Base-by-base conservation (phyloP, 2,888 invertebrate species). In the Dimorphilus gyrociliatus region DNA sequence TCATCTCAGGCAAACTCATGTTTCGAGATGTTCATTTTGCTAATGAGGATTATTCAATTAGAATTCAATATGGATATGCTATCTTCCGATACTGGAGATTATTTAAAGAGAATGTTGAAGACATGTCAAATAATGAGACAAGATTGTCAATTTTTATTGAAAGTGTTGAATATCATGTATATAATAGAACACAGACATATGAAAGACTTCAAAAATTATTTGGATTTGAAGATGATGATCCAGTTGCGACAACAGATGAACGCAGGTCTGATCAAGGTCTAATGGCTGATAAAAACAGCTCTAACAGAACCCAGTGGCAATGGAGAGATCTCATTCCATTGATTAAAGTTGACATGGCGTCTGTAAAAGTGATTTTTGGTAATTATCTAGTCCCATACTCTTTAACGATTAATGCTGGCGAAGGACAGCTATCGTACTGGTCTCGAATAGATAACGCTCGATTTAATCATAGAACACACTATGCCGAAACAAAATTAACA, bases 1-100 rank as follows among this genome's bases (percentile, higher is more conserved):
- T 86, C n/a, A 69, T 94, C 39, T 84, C 90, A 32, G 97, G 97
- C 3, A 94, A 94, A 67, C 78, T 97, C 31, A 94, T 94, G 92
- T 90, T 94, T 62, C 72, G 88, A 34, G 88, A 94, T 67, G 75
- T 94, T 45, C 78, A 82, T 32, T 88, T 82, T 54, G 80, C 88
- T 37, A 86, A 81, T 40, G 80, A 82, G 54, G 92, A 97, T 67
- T 88, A 80, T 63, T 80, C 85, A 19, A 63, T 88, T 24, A 72
- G 90, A 41, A 75, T 90, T 41, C 90, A 90, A 62, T 92, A 94
- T 68, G 94, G 92, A 2, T 90, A 86, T 72, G 70, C 90, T 40
- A 85, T 92, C 64, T 94, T 97, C 66, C 72, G 90, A 29, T 97
- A 90, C 84, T 97, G 94, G 94, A 71, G 85, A 40, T 80, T 84